A percentile compares a stretch with the other conserved stretches of the same genome.
phyloP scores from a whole-genome alignment of 1,140 invertebrate species.

The Meteorus sp. region DNA sequence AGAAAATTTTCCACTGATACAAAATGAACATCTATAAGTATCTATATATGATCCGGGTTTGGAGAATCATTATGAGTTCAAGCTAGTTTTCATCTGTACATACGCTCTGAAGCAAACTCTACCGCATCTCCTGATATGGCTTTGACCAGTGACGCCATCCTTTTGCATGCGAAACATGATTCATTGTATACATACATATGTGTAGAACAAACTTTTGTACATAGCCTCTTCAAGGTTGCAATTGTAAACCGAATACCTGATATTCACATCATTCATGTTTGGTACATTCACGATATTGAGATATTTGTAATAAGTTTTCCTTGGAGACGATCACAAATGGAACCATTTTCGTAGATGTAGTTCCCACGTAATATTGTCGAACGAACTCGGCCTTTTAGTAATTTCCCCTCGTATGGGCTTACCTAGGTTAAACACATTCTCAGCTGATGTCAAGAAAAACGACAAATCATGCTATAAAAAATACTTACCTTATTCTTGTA shows the following conservation, averaged over 20 bases:
- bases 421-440: conserved; percentile 53
- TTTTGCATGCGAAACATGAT: too few relatives aligned
- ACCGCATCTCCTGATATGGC: too few relatives aligned
- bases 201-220: too few relatives aligned
- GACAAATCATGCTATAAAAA: not conserved
- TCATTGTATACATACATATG: too few relatives aligned
- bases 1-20: too few relatives aligned
- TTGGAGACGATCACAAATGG: conserved; percentile 44
- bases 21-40: too few relatives aligned
- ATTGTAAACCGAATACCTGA: conserved; percentile 10
- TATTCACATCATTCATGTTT: not conserved
- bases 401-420: conserved; percentile 63
- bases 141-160: too few relatives aligned
- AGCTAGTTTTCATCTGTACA: too few relatives aligned
- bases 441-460: conserved; percentile 8
- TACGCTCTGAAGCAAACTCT: too few relatives aligned
- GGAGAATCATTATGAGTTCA: too few relatives aligned
- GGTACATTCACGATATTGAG: not conserved
- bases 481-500: conserved; percentile 61
- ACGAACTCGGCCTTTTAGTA: conserved; percentile 62
- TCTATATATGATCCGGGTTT: too few relatives aligned
- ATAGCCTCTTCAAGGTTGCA: conserved; percentile 19
- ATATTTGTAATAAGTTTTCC: conserved; percentile 37
- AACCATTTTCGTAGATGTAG: conserved; percentile 58
- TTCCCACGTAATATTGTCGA: conserved; percentile 64